Evolutionary conservation across 2,113 vertebrate genomes (phyloP), one percentile per base, ranked within the genome.

Genomic region (Nicator chloris): DNA sequence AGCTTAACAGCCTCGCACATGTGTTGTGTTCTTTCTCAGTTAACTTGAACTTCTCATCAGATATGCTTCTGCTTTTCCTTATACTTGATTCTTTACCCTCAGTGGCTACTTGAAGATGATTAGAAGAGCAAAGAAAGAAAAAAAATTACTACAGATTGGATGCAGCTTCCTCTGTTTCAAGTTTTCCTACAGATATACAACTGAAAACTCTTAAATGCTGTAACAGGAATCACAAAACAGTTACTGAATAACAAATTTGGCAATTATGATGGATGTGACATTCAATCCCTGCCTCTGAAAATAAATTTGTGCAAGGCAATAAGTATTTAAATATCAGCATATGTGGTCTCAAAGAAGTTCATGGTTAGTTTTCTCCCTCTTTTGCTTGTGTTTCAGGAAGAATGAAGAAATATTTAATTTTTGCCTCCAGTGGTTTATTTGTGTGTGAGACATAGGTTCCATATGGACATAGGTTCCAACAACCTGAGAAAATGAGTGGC

Each of bases 1-100:
- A 5, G 22, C 13, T 21, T 6, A 22, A 7, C 30, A 85, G 44
- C 31, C 28, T 90, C 0, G 0, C n/a, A 37, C 70, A n/a, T 9
- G 4, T 44, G 15, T 20, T 59, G 8, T 81, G 31, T 23, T 78
- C 54, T 64, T 93, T 88, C 20, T 72, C 31, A n/a, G 30, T 77
- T 68, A 60, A 64, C 47, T 13, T 56, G 22, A 78, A 68, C 15
- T 86, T 77, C 13, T 85, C 7, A n/a, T 71, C 42, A 37, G 13
- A 28, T 37, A 7, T 82, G 9, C 10, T 49, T 50, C 61, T 73
- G 13, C 11, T 87, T 83, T 88, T 88, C 39, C 21, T 69, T 50
- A 37, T 7, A 4, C 33, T 73, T 82, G 14, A 39, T 37, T 88
- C 24, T 78, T 83, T 35, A 57, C 13, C 4, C 44, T 65, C 35